Evolutionary conservation across 2,888 invertebrate genomes (phyloP).

Genomic region (Stenodera caucasica): DNA sequence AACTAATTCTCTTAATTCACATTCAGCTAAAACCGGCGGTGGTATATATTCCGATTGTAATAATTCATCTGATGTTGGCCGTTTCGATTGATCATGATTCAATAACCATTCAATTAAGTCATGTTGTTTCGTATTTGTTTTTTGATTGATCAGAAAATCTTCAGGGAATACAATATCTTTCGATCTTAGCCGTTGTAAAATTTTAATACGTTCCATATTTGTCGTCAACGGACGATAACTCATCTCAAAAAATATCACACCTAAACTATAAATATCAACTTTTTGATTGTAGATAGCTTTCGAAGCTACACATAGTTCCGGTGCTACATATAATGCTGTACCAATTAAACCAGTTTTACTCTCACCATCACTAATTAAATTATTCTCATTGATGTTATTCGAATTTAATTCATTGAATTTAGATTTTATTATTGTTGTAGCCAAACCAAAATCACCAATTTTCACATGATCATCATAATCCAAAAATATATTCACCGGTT

Average conservation of each 20-base stretch:
- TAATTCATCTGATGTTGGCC: constrained; percentile 86
- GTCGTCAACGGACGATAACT: constrained; percentile 82
- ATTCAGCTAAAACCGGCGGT: constrained; percentile 82
- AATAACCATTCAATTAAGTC: constrained; percentile 74
- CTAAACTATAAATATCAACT: constrained; percentile 69
- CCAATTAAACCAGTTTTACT: constrained; percentile 84
- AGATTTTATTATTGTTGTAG: constrained; percentile 71
- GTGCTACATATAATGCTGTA: constrained; percentile 93
- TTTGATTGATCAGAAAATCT: constrained; percentile 61
- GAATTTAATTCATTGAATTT: constrained; percentile 42
- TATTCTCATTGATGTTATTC: constrained; percentile 48
- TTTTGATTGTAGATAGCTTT: constrained; percentile 85
- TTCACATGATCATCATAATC: constrained; percentile 94
- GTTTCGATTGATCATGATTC: constrained; percentile 77
- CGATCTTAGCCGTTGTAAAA: constrained; percentile 72
- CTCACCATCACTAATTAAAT: constrained; percentile 38
- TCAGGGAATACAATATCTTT: constrained; percentile 72
- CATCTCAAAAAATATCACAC: constrained; percentile 96
- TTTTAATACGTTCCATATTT: constrained; percentile 84
- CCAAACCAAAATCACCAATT: constrained; percentile 97
- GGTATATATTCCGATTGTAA: constrained; percentile 82
- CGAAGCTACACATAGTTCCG: constrained; percentile 76
- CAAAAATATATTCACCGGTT: constrained; percentile 93
- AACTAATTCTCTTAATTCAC: constrained; percentile 79
- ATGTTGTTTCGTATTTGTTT: constrained; percentile 60